Evolutionary conservation across 2,888 invertebrate species (phyloP), one percentile per base, ranked within the genome.

Genomic region (Plebejus melissa): DNA sequence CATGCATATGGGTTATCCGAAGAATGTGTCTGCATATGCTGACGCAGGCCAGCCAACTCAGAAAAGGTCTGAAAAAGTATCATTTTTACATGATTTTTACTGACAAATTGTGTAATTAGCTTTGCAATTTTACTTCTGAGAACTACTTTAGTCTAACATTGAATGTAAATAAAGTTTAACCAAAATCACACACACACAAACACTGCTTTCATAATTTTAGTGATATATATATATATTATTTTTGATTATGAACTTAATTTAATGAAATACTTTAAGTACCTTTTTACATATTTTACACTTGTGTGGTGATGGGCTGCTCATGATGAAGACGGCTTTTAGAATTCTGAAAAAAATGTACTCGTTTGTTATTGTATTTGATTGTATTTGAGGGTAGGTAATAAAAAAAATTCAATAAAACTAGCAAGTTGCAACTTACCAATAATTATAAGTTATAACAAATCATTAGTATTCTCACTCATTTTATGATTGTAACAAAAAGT

Each of bases 1-100:
- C 90, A 90, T 0, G 79, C 41, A 77, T 78, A 89, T 0, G 82
- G 85, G 0, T 76, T 76, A 0, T 80, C 82, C 0, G 78, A 74
- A 0, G 82, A 77, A 69, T 90, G 90, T 0, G 83, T 76, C 1
- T 80, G 78, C 0, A 80, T 16, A 32, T 90, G 90, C 0, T 76
- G 76, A 0, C 38, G 4, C 0, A 84, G 78, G 0, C 81, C 78
- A 0, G 77, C 57, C 2, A 76, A 78, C 32, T 87, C 82, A 0
- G 76, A 7, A 77, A 87, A 85, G 5, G 77, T 75, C 89, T 90
- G 81, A 28, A 76, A 71, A 6, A 69, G 7, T 69, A 32, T 32
- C 28, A 5, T 32, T 32, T 22, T 22, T 22, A 22, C 22, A 22
- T 22, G 22, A 65, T 36, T 4, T 65, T 32, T 28, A 32, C 11